Evolutionary conservation across 2,888 invertebrate species (phyloP).

Genomic region (Malacosoma neustria): DNA sequence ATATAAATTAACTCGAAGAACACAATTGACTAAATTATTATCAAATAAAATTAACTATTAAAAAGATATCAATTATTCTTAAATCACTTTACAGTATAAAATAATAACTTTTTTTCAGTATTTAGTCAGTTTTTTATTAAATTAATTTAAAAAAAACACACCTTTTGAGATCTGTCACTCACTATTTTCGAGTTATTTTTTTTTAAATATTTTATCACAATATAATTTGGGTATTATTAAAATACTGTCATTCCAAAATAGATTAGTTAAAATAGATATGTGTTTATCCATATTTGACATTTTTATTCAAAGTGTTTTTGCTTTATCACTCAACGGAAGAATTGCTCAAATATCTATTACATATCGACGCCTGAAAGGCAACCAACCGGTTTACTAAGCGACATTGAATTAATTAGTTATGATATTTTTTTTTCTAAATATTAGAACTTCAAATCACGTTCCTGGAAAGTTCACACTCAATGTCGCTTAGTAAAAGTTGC

Average conservation of each 20-base stretch:
- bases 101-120: constrained; percentile 28
- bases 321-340: too few relatives aligned
- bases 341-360: too few relatives aligned
- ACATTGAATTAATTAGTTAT: too few relatives aligned
- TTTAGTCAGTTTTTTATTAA: constrained; percentile 44
- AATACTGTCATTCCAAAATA: constrained; percentile 25
- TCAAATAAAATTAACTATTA: constrained; percentile 13
- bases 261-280: constrained; percentile 5
- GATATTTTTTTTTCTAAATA: too few relatives aligned
- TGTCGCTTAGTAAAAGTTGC: too few relatives aligned
- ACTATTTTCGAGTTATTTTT: constrained; percentile 52
- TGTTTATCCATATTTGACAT: constrained; percentile 17
- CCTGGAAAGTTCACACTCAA: too few relatives aligned
- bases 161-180: constrained; percentile 70
- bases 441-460: too few relatives aligned
- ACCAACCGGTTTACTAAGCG: too few relatives aligned
- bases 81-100: constrained; percentile 27
- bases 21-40: constrained; percentile 30
- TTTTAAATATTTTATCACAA: constrained; percentile 69
- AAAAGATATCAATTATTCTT: constrained; percentile 11
- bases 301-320: too few relatives aligned
- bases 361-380: too few relatives aligned
- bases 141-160: constrained; percentile 52
- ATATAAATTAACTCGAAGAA: constrained; percentile 15
- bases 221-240: constrained; percentile 30